phyloP scores from a whole-genome alignment of 2,113 vertebrate genomes.

The Dasyprocta punctata region DNA sequence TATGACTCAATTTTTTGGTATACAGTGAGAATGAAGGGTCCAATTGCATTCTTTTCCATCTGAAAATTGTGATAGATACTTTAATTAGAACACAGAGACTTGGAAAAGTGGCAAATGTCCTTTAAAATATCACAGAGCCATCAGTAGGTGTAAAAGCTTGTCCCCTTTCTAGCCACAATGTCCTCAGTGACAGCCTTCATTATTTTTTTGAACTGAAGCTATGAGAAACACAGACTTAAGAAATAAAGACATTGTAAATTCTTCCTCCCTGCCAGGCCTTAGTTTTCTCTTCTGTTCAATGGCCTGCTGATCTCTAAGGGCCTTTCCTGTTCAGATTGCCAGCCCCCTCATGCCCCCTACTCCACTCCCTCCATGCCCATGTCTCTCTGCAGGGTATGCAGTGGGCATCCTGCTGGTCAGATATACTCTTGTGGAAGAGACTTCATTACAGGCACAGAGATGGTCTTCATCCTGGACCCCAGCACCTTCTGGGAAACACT shows the following conservation, averaged over 20 bases:
- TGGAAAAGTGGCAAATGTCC: not conserved
- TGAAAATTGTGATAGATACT: not conserved
- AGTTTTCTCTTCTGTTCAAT: not conserved
- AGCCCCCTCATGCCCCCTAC: accelerated
- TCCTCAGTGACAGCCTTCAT: not conserved
- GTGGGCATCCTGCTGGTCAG: not conserved
- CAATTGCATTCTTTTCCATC: not conserved
- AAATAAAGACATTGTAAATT: not conserved
- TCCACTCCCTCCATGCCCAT: no score
- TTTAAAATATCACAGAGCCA: not conserved
- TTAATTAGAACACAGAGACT: not conserved
- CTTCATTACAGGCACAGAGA: not conserved
- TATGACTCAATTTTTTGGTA: not conserved
- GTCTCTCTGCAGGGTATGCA: not conserved
- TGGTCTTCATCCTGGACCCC: not conserved
- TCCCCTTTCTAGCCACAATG: not conserved
- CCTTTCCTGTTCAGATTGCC: not conserved
- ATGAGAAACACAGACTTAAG: not conserved
- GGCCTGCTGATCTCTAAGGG: not conserved
- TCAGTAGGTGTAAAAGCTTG: not conserved
- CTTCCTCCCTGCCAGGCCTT: not conserved
- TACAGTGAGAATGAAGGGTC: not conserved
- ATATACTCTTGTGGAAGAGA: not conserved
- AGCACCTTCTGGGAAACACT: not conserved
- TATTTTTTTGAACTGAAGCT: not conserved